phyloP scores from a whole-genome alignment of 2,888 invertebrate genomes.

The Phytoseiulus persimilis region DNA sequence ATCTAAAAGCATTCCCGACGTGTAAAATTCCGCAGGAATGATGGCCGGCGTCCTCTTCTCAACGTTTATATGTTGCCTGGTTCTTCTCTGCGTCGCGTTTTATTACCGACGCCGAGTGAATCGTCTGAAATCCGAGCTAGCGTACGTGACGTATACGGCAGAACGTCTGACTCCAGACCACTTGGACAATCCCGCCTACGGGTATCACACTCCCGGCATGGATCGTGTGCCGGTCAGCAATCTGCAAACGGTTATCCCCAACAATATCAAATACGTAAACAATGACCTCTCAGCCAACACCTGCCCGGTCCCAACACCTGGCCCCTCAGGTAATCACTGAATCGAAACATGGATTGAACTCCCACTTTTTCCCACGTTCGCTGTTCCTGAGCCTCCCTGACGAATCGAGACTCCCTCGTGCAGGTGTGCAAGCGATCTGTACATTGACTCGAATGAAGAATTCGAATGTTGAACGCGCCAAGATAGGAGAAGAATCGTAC shows the following conservation, averaged over 20 bases:
- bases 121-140: slow-evolving; percentile 74
- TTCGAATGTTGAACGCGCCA: slow-evolving; percentile 58
- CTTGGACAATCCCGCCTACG: neutral
- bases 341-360: no score
- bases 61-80: slow-evolving; percentile 58
- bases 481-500: slow-evolving; percentile 53
- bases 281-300: slow-evolving; percentile 19
- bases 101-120: slow-evolving; percentile 73
- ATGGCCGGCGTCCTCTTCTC: slow-evolving; percentile 58
- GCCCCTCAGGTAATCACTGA: neutral
- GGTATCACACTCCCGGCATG: neutral
- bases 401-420: no score
- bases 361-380: no score
- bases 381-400: no score
- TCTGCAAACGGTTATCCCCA: slow-evolving; percentile 18
- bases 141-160: slow-evolving; percentile 66
- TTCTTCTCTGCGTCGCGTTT: slow-evolving; percentile 60
- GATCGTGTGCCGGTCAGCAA: slow-evolving; percentile 21
- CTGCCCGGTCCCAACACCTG: neutral
- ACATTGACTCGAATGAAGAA: slow-evolving; percentile 54
- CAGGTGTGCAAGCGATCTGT: slow-evolving; percentile 32
- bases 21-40: slow-evolving; percentile 52
- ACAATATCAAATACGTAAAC: slow-evolving; percentile 37
- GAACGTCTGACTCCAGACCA: slow-evolving; percentile 33
- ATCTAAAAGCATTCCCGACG: no score